Percentiles rank a stretch among this genome's conserved stretches.
Evolutionary conservation across 1,140 invertebrate species (phyloP).

Genomic region (Drosophila novamexicana): DNA sequence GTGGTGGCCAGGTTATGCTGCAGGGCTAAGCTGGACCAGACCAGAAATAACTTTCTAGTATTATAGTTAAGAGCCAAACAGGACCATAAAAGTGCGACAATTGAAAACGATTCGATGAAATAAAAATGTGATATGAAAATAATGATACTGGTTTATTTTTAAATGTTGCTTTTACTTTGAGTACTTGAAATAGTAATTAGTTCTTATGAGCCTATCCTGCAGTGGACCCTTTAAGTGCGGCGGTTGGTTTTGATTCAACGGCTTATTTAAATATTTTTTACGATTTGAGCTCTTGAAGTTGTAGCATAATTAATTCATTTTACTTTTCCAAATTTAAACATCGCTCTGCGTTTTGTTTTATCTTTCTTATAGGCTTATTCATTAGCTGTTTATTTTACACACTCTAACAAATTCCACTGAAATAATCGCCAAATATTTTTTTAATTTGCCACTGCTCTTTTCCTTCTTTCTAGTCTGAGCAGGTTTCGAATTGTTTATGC

Average conservation of each 20-base stretch:
- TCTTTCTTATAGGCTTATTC: background rate
- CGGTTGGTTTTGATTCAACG: no score
- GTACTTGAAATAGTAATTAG: no score
- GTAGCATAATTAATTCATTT: no score
- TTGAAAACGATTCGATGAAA: slow-evolving; percentile 55
- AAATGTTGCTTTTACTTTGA: no score
- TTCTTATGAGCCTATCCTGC: no score
- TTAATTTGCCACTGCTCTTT: background rate
- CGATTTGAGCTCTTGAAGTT: no score
- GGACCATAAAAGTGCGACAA: slow-evolving; percentile 14
- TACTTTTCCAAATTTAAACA: background rate
- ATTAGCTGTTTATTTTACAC: background rate
- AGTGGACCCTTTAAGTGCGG: no score
- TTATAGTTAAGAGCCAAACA: slow-evolving; percentile 69
- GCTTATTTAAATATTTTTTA: no score
- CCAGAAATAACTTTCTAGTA: slow-evolving; percentile 48
- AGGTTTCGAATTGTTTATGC: background rate
- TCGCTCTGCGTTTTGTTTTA: background rate
- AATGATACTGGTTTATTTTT: background rate
- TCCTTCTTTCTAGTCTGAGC: background rate
- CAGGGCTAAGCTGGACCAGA: slow-evolving; percentile 41
- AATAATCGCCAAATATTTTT: background rate
- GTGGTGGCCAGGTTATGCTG: slow-evolving; percentile 44
- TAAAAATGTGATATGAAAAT: slow-evolving; percentile 66
- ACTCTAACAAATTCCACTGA: background rate